Evolutionary conservation across 2,888 invertebrate species (phyloP).

Genomic region (Idaea aversata): DNA sequence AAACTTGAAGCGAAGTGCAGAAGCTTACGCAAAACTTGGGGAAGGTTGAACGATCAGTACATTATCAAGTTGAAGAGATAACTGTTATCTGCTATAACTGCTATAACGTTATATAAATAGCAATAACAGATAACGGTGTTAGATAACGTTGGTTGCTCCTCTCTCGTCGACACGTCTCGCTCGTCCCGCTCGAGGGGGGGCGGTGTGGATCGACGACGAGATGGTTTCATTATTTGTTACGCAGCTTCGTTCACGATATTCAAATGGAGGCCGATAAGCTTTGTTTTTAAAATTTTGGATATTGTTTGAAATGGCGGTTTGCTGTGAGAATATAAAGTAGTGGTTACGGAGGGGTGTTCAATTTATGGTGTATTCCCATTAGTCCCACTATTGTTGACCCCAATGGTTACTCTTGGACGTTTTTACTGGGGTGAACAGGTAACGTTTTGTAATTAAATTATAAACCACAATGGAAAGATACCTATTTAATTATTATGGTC

Average conservation of each 20-base stretch:
- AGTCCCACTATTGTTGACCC: too few relatives aligned
- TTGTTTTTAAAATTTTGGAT: neutral
- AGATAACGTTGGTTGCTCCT: neutral
- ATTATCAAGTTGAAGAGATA: neutral
- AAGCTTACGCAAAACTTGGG: neutral
- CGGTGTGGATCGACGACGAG: neutral
- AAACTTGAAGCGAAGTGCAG: neutral
- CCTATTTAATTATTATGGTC: too few relatives aligned
- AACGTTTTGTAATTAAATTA: too few relatives aligned
- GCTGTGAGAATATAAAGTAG: neutral
- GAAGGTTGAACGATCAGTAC: neutral
- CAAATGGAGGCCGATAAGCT: neutral
- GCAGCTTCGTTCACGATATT: neutral
- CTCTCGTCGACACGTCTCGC: too few relatives aligned
- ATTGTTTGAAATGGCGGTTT: neutral
- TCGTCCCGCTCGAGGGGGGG: neutral
- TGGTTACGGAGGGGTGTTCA: too few relatives aligned
- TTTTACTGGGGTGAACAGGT: too few relatives aligned
- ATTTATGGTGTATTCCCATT: too few relatives aligned
- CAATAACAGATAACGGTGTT: neutral
- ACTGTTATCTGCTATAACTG: constrained; percentile 2
- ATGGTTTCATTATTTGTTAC: neutral
- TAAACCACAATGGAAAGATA: too few relatives aligned
- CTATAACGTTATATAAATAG: neutral
- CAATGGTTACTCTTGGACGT: too few relatives aligned